Evolutionary conservation across 1,140 invertebrate genomes (phyloP).

Genomic region (Akabosia matsudoensis): DNA sequence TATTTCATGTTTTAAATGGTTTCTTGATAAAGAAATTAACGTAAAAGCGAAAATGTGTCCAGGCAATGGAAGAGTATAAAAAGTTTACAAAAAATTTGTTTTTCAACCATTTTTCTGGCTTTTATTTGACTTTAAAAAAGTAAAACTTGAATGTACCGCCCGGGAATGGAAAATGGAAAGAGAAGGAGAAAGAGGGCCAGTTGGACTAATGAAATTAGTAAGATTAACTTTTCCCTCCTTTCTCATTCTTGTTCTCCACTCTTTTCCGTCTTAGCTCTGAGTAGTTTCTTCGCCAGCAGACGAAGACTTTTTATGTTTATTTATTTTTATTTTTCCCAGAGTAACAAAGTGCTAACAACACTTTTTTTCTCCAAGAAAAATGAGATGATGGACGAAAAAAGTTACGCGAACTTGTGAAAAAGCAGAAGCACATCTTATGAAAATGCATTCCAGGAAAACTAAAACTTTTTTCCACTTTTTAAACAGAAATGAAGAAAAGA

Average conservation of each 20-base stretch:
- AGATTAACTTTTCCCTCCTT: constrained; percentile 13
- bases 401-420: neutral
- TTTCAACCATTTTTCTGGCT: neutral
- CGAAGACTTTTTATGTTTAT: neutral
- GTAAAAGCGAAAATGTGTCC: neutral
- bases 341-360: constrained; percentile 21
- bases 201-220: constrained; percentile 16
- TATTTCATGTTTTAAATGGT: too few species aligned
- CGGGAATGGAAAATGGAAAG: neutral
- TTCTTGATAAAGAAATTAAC: too few species aligned
- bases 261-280: neutral
- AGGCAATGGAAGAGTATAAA: too few species aligned
- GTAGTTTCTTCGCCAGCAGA: neutral
- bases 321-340: neutral
- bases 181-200: neutral
- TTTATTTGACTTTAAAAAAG: neutral
- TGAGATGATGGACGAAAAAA: neutral
- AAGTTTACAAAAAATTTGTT: too few species aligned
- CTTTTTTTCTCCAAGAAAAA: constrained; percentile 6
- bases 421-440: neutral
- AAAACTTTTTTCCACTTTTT: neutral
- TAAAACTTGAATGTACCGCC: neutral
- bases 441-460: neutral
- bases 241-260: neutral
- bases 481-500: neutral